These are phyloP conservation scores for Condylostylus longicornis DNA, from an alignment of 1,140 invertebrate species.

Conservation along the genomic window DNA sequence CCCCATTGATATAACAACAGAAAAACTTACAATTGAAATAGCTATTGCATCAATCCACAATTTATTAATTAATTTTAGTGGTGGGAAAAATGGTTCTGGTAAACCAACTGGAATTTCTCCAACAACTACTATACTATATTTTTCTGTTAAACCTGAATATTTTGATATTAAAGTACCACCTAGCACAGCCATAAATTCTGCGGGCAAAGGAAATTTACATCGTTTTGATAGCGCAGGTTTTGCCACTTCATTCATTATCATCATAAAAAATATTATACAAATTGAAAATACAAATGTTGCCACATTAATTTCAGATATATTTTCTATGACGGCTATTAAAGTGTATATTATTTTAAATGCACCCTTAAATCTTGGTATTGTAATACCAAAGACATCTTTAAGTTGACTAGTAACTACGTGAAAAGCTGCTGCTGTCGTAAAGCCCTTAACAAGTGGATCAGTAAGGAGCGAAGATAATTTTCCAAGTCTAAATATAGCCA, in stretches of 20 bases:
- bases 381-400: slow-evolving; percentile 69
- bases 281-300: slow-evolving; percentile 53
- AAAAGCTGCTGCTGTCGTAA: slow-evolving; percentile 79
- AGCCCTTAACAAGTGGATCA: slow-evolving; percentile 78
- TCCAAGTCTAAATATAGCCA: slow-evolving; percentile 70
- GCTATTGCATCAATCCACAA: slow-evolving; percentile 41
- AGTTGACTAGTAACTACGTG: slow-evolving; percentile 84
- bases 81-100: slow-evolving; percentile 31
- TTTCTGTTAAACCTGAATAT: slow-evolving; percentile 32
- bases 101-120: slow-evolving; percentile 61
- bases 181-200: slow-evolving; percentile 71
- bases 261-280: slow-evolving; percentile 51
- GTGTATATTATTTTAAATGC: slow-evolving; percentile 59
- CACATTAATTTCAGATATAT: slow-evolving; percentile 45
- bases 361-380: slow-evolving; percentile 45
- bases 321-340: slow-evolving; percentile 45
- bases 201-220: slow-evolving; percentile 62
- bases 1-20: slow-evolving; percentile 83
- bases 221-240: slow-evolving; percentile 63
- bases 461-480: slow-evolving; percentile 70
- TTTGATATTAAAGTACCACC: slow-evolving; percentile 57
- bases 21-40: slow-evolving; percentile 79
- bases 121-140: slow-evolving; percentile 47
- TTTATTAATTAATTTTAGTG: slow-evolving; percentile 32
- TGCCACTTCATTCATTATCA: slow-evolving; percentile 62